Conservation (phyloP, 2,797 vertebrate genomes). For the Euphonia xanthogaster region DNA sequence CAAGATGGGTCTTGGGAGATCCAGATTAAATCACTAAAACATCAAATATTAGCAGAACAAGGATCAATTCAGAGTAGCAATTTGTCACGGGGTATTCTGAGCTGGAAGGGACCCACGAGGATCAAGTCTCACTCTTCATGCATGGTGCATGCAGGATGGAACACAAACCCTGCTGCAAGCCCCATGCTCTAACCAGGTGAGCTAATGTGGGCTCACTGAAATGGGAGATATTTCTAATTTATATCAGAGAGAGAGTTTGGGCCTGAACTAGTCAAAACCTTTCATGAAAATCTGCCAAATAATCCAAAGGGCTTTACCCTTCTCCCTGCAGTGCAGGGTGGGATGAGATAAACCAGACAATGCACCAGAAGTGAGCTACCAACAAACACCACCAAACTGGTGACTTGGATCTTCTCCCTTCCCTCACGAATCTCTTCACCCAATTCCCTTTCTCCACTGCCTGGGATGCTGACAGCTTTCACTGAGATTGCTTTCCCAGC, state of each 20-base stretch:
- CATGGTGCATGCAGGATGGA: fast-evolving
- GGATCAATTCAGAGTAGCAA: not conserved
- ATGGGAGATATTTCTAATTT: not conserved
- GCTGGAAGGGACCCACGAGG: not conserved
- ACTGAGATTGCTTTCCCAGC: not conserved
- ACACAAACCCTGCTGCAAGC: fast-evolving
- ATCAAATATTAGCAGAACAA: not conserved
- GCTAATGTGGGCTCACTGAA: not conserved
- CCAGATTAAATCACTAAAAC: not conserved
- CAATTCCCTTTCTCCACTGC: not conserved
- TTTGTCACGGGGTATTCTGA: not conserved
- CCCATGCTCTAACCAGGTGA: not conserved
- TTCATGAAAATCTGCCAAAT: not conserved
- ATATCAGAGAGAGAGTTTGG: not conserved
- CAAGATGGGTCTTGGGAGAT: not conserved
- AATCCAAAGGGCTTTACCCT: not conserved
- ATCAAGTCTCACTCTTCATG: not conserved
- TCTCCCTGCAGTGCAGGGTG: not conserved
- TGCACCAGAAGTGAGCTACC: not conserved
- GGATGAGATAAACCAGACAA: not conserved
- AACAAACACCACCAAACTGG: not conserved
- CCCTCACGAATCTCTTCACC: not conserved
- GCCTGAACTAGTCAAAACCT: not conserved
- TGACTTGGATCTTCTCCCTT: not conserved
- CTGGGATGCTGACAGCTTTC: not conserved